Evolutionary conservation across 2,888 invertebrate genomes (phyloP).

Genomic region (Augochlorella aurata): DNA sequence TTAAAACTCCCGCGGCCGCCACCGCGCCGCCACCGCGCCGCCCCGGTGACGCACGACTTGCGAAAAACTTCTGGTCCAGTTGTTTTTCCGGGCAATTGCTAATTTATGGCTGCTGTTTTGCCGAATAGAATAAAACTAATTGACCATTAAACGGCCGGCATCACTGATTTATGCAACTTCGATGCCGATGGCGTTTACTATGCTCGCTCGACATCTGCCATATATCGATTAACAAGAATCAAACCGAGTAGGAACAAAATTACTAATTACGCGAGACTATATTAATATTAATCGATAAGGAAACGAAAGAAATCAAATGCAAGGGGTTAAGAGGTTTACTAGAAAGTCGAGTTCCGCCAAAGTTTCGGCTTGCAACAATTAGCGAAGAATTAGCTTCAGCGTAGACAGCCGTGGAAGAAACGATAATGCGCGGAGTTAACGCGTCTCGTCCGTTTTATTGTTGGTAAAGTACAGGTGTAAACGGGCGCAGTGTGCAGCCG

Average conservation of each 20-base stretch:
- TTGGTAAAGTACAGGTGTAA: neutral
- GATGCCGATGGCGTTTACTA: neutral
- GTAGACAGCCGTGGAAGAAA: neutral
- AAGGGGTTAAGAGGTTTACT: too few relatives aligned
- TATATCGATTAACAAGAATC: too few relatives aligned
- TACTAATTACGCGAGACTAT: too few relatives aligned
- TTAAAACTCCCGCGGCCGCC: slow-evolving; percentile 56
- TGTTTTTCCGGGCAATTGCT: slow-evolving; percentile 32
- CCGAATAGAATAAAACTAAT: neutral
- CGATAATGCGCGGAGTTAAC: neutral
- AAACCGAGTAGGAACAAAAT: too few relatives aligned
- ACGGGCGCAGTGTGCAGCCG: neutral
- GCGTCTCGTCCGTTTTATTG: neutral
- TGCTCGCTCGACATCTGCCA: too few relatives aligned
- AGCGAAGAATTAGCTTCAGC: neutral
- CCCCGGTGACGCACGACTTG: slow-evolving; percentile 27
- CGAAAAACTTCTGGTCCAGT: slow-evolving; percentile 30
- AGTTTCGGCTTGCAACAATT: neutral
- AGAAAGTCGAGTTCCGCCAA: neutral
- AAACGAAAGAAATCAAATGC: too few relatives aligned
- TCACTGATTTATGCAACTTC: neutral
- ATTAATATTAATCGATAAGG: too few relatives aligned
- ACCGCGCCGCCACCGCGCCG: slow-evolving; percentile 29
- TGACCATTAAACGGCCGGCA: neutral
- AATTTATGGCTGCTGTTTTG: slow-evolving; percentile 29